These are phyloP conservation scores for Noctilio leporinus DNA, from an alignment of 2,113 vertebrate species.

Conservation along the genomic window DNA sequence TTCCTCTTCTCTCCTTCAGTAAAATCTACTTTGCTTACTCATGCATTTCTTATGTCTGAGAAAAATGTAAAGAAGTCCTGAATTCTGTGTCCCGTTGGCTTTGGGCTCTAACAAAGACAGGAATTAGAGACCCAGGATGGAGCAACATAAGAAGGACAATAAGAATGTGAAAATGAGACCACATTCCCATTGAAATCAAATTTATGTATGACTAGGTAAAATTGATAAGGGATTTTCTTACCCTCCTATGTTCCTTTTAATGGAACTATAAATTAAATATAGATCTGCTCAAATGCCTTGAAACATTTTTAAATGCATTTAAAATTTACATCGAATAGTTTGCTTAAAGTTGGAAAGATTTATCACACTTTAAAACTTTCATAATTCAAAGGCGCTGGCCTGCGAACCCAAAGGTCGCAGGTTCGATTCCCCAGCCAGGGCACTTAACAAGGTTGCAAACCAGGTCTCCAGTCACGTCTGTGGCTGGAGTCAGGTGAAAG, in stretches of 20 bases:
- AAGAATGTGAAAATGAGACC: conserved; percentile 24
- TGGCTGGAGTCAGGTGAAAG: too few relatives aligned
- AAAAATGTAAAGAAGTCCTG: neutral
- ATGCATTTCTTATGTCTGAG: neutral
- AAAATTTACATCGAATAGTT: conserved; percentile 38
- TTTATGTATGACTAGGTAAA: conserved; percentile 19
- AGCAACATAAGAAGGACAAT: neutral
- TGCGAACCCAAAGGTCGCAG: too few relatives aligned
- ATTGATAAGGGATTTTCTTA: neutral
- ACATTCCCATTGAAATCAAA: neutral
- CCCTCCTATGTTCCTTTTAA: neutral
- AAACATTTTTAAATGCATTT: conserved; percentile 34
- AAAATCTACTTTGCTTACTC: neutral
- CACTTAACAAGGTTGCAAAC: too few relatives aligned
- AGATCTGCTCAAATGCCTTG: neutral
- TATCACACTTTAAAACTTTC: conserved; percentile 8
- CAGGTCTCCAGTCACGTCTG: too few relatives aligned
- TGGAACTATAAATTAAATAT: conserved; percentile 29
- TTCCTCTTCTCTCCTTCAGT: neutral
- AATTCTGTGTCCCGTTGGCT: neutral
- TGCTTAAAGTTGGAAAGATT: conserved; percentile 1
- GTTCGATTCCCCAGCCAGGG: too few relatives aligned
- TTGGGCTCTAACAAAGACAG: neutral
- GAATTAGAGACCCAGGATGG: conserved; percentile 2
- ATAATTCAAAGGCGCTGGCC: too few relatives aligned